phyloP scores from a whole-genome alignment of 35 echinoderm and acorn worm species.

The Chiridota heheva region DNA sequence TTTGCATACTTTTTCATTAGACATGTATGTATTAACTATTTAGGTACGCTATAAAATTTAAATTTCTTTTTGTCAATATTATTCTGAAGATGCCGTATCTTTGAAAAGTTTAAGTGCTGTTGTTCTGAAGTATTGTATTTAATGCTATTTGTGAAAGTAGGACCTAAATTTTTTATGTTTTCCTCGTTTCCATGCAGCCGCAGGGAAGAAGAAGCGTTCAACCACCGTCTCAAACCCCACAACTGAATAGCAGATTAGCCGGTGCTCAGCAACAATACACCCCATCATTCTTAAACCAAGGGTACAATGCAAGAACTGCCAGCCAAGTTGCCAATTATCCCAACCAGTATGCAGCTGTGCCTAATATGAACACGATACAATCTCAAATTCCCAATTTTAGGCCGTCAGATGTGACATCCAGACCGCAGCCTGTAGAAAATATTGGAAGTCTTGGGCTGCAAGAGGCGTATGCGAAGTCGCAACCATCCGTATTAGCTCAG shows the following conservation, averaged over 20 bases:
- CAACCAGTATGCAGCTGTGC: conserved; percentile 44
- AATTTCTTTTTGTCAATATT: background rate
- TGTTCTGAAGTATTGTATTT: background rate
- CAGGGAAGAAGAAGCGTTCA: background rate
- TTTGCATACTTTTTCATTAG: too few species aligned
- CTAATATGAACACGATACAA: conserved; percentile 5
- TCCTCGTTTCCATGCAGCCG: too few species aligned
- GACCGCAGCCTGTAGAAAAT: background rate
- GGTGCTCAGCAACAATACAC: conserved; percentile 31
- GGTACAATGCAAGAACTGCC: conserved; percentile 28
- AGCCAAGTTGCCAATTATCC: conserved; percentile 4
- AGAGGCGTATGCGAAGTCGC: conserved; percentile 62
- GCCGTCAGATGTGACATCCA: background rate
- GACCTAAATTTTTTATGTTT: too few species aligned
- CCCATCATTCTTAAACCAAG: conserved; percentile 73
- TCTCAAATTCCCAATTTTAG: conserved; percentile 51
- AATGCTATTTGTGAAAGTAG: background rate
- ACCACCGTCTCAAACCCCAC: conserved; percentile 9
- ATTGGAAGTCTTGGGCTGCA: conserved; percentile 57
- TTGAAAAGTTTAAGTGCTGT: background rate
- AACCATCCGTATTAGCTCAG: conserved; percentile 20
- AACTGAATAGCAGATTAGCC: conserved; percentile 17
- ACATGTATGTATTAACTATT: too few species aligned
- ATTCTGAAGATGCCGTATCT: background rate
- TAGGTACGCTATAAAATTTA: too few species aligned